Evolutionary conservation across 2,113 vertebrate species (phyloP).

Genomic region (Salvelinus alpinus): DNA sequence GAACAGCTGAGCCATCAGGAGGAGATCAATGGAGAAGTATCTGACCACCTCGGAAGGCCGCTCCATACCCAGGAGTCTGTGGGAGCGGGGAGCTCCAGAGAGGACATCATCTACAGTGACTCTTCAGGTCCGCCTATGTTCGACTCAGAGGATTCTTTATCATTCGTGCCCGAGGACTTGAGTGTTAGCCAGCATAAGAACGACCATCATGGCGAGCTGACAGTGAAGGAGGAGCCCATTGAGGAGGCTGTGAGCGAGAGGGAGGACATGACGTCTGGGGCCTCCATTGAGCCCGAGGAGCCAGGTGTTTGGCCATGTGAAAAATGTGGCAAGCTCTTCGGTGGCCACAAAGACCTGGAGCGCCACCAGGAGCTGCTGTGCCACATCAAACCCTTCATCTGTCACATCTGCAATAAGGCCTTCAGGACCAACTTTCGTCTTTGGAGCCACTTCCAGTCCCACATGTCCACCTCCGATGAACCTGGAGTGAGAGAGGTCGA

Average conservation of each 20-base stretch:
- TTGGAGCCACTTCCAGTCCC: constrained; percentile 99
- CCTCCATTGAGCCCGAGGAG: constrained; percentile 72
- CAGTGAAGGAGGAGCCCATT: constrained; percentile 89
- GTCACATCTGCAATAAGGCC: constrained; percentile 96
- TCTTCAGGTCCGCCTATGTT: constrained; percentile 87
- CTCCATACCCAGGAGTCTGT: constrained; percentile 56
- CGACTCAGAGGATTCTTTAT: constrained; percentile 92
- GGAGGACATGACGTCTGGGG: constrained; percentile 64
- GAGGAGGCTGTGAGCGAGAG: constrained; percentile 84
- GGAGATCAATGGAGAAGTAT: constrained; percentile 77
- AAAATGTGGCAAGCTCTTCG: constrained; percentile 94
- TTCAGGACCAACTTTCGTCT: constrained; percentile 98
- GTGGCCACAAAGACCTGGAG: constrained; percentile 89
- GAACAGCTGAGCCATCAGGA: constrained; percentile 78
- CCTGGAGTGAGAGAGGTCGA: constrained; percentile 77
- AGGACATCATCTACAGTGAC: constrained; percentile 82
- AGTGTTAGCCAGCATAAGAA: constrained; percentile 78
- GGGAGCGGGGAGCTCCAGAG: constrained; percentile 73
- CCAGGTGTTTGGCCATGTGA: constrained; percentile 91
- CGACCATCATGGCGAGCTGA: constrained; percentile 66
- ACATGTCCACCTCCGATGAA: constrained; percentile 84
- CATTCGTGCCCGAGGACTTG: constrained; percentile 91
- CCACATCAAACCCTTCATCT: constrained; percentile 97
- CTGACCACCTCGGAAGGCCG: constrained; percentile 57
- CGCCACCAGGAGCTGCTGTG: constrained; percentile 97